Evolutionary conservation across 2,888 invertebrate species (phyloP).

Genomic region (Pseudococcus jackbeardsleyi): DNA sequence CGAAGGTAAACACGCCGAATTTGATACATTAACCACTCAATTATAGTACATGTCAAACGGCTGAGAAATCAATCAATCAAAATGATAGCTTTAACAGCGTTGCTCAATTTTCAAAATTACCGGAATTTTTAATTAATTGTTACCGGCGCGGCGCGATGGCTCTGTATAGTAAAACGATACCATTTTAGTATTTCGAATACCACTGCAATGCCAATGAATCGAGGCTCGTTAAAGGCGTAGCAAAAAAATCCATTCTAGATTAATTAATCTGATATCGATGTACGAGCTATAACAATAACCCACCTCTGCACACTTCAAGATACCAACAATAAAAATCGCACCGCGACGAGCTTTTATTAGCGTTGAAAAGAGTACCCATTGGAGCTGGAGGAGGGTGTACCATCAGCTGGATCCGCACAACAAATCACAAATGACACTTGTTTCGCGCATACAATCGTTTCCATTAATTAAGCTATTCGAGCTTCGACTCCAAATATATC

Average conservation of each 20-base stretch:
- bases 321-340: constrained; percentile 1
- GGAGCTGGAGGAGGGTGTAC: neutral
- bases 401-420: neutral
- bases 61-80: constrained; percentile 59
- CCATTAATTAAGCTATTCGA: constrained; percentile 20
- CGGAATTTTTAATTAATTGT: constrained; percentile 56
- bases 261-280: constrained; percentile 25
- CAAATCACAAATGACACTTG: constrained; percentile 36
- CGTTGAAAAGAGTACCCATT: neutral
- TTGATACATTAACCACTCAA: constrained; percentile 61
- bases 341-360: neutral
- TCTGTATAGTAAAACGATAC: neutral
- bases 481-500: neutral
- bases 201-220: neutral
- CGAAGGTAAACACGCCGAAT: constrained; percentile 51
- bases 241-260: constrained; percentile 21
- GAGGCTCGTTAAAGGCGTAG: neutral
- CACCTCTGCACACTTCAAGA: constrained; percentile 13
- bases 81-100: constrained; percentile 35
- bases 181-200: constrained; percentile 5
- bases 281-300: constrained; percentile 13
- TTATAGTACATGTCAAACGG: constrained; percentile 54
- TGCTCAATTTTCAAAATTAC: constrained; percentile 58
- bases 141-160: neutral
- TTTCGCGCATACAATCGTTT: constrained; percentile 2